Evolutionary conservation across 2,797 vertebrate genomes (phyloP), one percentile per base, ranked within the genome.

Genomic region (Eidolon dupreanum): DNA sequence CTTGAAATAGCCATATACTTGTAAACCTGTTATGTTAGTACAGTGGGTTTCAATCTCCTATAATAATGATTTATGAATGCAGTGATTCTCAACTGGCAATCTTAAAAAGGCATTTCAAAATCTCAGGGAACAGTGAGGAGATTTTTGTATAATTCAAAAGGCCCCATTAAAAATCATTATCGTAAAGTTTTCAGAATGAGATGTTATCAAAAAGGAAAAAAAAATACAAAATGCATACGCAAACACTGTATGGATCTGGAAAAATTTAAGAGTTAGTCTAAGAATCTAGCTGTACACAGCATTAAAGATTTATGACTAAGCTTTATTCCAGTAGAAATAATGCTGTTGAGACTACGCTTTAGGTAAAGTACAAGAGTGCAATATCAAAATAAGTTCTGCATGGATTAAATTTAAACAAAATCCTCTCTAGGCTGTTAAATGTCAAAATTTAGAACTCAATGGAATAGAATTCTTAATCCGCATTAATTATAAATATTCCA

Each of bases 381-480:
- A 90, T 36, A 93, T 63, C 33, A 93, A 95, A 74, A 4, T 59
- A 36, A 88, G 13, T 81, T 94, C 86, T 65, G 8, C 12, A 51
- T 15, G 49, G 12, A 90, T 84, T 68, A 93, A 88, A 83, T 68
- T 88, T 79, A 93, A 92, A 92, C 26, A 93, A 94, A 85, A 93
- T 65, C 36, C 5, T 77, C 13, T 41, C 28, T 88, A 43, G 11
- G 46, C 3, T 92, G 22, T 36, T 84, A 94, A 93, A 77, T 53
- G n/a, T 33, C 94, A 86, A 83, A 82, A 93, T 11, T 77, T 77
- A 94, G 36, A 94, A 88, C 28, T 84, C 22, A 87, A 22, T 43
- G 51, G 28, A 59, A 36, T 22, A 68, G 15, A 97, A 83, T 75
- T 86, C 31, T 83, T 92, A 83, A 33, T 75, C 22, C 26, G 71